phyloP scores from a whole-genome alignment of 2,888 invertebrate genomes.

The Eupithecia insigniata region DNA sequence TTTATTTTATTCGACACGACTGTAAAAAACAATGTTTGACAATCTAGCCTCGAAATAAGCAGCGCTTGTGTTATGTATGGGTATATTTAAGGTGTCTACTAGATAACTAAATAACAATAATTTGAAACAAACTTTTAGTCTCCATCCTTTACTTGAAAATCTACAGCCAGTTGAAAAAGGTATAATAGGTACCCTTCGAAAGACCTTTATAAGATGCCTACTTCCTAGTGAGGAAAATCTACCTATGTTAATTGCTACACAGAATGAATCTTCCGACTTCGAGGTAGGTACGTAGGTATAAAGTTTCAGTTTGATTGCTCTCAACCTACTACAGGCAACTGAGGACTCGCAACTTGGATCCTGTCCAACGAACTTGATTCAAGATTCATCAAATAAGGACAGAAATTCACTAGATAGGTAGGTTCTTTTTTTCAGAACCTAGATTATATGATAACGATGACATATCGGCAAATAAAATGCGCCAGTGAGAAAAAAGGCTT shows the following conservation, averaged over 20 bases:
- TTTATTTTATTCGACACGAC: no score
- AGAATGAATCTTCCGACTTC: neutral
- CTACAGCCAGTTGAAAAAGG: no score
- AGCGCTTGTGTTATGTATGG: no score
- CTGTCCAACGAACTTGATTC: conserved; percentile 6
- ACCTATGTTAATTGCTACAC: neutral
- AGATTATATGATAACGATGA: neutral
- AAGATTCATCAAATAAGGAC: conserved; percentile 11
- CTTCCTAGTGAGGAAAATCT: neutral
- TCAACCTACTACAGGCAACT: neutral
- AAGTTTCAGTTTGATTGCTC: neutral
- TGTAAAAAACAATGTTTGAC: no score
- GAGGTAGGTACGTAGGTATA: no score
- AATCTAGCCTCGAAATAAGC: no score
- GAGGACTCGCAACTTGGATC: conserved; percentile 5
- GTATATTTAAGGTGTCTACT: no score
- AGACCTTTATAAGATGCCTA: no score
- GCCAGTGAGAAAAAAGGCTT: neutral
- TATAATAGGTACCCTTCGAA: no score
- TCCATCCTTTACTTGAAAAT: no score
- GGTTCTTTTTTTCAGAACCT: neutral
- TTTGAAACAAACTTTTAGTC: no score
- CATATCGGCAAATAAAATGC: neutral
- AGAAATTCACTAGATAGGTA: neutral
- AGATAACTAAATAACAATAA: no score